These are phyloP conservation scores for Uloborus plumipes DNA, from an alignment of 2,888 invertebrate species.

Conservation along the genomic window DNA sequence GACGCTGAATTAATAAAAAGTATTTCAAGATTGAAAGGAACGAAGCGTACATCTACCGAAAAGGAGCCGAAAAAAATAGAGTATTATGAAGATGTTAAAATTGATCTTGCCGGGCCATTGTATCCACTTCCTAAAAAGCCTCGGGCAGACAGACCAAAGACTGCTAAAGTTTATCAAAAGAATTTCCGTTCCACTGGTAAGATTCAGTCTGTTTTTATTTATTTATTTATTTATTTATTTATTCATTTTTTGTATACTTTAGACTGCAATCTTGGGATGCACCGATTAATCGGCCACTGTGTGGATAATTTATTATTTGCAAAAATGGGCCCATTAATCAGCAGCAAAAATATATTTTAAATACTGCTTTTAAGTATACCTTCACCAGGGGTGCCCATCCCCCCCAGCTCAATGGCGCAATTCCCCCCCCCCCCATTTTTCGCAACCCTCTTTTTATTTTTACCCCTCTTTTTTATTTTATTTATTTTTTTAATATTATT, in stretches of 20 bases:
- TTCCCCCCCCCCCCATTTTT: too few species aligned
- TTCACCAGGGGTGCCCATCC: too few species aligned
- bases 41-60: slow-evolving; percentile 26
- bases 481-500: too few species aligned
- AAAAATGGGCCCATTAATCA: too few species aligned
- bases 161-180: slow-evolving; percentile 91
- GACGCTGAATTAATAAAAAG: background rate
- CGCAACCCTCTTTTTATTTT: too few species aligned
- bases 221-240: slow-evolving; percentile 1
- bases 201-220: slow-evolving; percentile 2
- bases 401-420: too few species aligned
- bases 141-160: slow-evolving; percentile 79
- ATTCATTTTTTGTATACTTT: background rate
- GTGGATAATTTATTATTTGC: too few species aligned
- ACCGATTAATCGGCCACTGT: too few species aligned
- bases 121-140: slow-evolving; percentile 71
- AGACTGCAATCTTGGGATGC: too few species aligned
- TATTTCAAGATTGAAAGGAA: slow-evolving; percentile 50
- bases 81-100: slow-evolving; percentile 66
- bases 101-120: slow-evolving; percentile 66
- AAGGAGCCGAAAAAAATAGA: slow-evolving; percentile 38
- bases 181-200: slow-evolving; percentile 88
- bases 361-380: too few species aligned
- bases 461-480: too few species aligned
- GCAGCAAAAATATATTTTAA: too few species aligned